Base-by-base conservation (phyloP, 1,140 invertebrate genomes). In the Cydia fagiglandana region DNA sequence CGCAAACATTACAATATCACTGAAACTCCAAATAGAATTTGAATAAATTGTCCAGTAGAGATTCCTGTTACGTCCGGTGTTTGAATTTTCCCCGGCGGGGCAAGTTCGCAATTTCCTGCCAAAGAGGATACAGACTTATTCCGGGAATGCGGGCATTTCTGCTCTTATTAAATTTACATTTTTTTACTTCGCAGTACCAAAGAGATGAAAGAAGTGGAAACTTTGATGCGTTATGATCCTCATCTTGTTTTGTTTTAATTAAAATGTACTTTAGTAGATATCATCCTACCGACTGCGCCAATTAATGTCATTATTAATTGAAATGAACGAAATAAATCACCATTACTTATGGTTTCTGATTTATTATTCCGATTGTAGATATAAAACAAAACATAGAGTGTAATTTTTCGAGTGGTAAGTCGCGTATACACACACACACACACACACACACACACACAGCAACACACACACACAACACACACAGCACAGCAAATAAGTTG, bases 261-360 rank as follows among this genome's bases (percentile, higher is more conserved):
- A 47, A 50, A 15, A 47, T 47, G 45, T 53, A 13, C n/a, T 53
- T 53, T n/a, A 17, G 50, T 17, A 12, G 47, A 17, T 53, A 53
- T n/a, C n/a, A 53, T 53, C 50, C 50, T 53, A 53, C 50, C n/a
- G 50, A 53, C 50, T 53, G 50, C 50, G 50, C 50, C 50, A 53
- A 15, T 47, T 47, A 15, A 47, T 0, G 12, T 47, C 15, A 47
- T 47, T 15, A 15, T 47, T n/a, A n/a, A n/a, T n/a, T 47, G 13
- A 15, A 47, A 47, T 47, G 1, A 13, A 47, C 2, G n/a, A n/a
- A n/a, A n/a, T n/a, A 13, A 47, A 47, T 12, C 4, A 15, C 45
- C 45, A 15, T 47, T 41, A 41, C 1, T 10, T 41, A n/a, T 41
- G 1, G 7, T 41, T 41, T 41, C 9, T 2, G 2, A 41, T 41